Evolutionary conservation across 2,797 vertebrate species (phyloP), one percentile per base, ranked within the genome.

Genomic region (Galago senegalensis): DNA sequence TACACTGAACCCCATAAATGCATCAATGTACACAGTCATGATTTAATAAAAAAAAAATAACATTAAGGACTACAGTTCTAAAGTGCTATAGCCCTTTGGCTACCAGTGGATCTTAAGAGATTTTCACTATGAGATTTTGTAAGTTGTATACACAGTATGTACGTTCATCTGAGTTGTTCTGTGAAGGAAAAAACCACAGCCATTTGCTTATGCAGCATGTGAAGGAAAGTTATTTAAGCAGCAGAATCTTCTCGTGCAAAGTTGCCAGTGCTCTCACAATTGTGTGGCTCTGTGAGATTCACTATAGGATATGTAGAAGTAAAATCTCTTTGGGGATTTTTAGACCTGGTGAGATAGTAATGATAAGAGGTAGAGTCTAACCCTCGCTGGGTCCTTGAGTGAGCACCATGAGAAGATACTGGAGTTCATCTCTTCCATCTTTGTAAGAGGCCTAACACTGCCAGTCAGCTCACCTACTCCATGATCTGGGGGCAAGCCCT

Each of bases 191-290:
- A 60, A 25, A 49, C 11, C n/a, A 46, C 11, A 60, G 72, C 29
- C 17, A 27, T 17, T 23, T 5, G 53, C 10, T 58, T 25, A 1
- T 9, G 2, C 0, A 14, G 4, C 27, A 58, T 0, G 0, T 29
- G 18, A 63, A 49, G 13, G 11, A 81, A 31, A 83, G 17, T 29
- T 17, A 56, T 21, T 27, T 37, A 67, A 46, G 21, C 27, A 43
- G 31, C 18, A 20, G 3, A 6, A 2, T 40, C 31, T 23, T 49
- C 72, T 31, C 27, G 2, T 49, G 8, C 23, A 17, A 23, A n/a
- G 20, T 43, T 20, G 60, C 60, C 31, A 40, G 43, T 21, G n/a
- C 14, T 25, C 69, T 46, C 4, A 25, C 1, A 2, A 21, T 13
- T 23, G 20, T 17, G 21, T 18, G 80, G 40, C 17, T 76, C 34